Base-by-base conservation (phyloP, 2,113 vertebrate species). In the Syrrhaptes paradoxus region DNA sequence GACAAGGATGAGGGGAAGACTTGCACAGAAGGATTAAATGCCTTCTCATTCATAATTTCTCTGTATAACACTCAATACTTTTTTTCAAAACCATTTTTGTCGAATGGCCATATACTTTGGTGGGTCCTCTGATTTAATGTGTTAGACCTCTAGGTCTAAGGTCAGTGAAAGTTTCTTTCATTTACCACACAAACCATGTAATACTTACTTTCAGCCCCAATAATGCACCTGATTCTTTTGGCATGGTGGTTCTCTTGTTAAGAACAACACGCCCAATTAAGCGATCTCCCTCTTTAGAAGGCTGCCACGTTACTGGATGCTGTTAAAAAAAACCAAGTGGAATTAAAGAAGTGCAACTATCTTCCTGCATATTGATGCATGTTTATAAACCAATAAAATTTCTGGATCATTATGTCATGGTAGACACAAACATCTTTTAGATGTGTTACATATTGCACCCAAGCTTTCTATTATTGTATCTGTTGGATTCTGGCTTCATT, bases 271-370 rank as follows among this genome's bases (percentile, higher is more conserved):
- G 99, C 85, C 99, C 99, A 63, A 99, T 99, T 96, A 99, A 97
- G 96, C 99, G 98, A 97, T 99, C 99, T 9, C 99, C 99, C 91
- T 99, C 99, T 98, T 99, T 99, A 95, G 99, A 99, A 62, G 99
- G 99, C 81, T 99, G 99, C 99, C 99, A 99, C 85, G 99, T 99
- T 67, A 99, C 99, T 28, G 99, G 99, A 98, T 99, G 99, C 99
- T 99, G 95, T 93, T 73, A 82, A 78, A 96, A 89, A 96, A 52
- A 22, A 19, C 54, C 29, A 11, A 66, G 19, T 11, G 17, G 6
- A 84, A 89, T 83, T 51, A 57, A 72, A 92, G 28, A 51, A 75
- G 11, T 17, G 22, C 9, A 76, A 41, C 20, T 21, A 36, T 28
- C 19, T 58, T 63, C 67, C 48, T 57, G 15, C 45, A 58, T 58